A percentile compares a stretch with the other conserved stretches of the same genome.
phyloP scores from a whole-genome alignment of 2,888 invertebrate species.

The Osmoderma eremita region DNA sequence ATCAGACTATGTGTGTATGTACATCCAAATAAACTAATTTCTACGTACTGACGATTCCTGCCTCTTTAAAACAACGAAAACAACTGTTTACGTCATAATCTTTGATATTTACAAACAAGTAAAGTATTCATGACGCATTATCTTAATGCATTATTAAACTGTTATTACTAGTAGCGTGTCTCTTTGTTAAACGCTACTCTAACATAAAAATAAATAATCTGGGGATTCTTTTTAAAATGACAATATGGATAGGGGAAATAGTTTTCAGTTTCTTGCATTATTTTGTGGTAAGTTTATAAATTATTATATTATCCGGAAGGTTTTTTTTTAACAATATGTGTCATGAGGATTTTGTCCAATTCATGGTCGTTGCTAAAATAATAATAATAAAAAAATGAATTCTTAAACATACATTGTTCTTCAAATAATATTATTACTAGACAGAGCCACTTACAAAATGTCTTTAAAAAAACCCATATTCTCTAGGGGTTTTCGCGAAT shows the following conservation, averaged over 20 bases:
- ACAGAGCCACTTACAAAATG: not conserved
- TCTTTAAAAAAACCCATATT: not conserved
- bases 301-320: not conserved
- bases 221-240: not conserved
- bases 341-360: too few relatives aligned
- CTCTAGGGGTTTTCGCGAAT: slow-evolving; percentile 17
- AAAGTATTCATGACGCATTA: slow-evolving; percentile 4
- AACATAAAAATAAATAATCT: not conserved
- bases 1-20: not conserved
- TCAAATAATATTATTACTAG: not conserved
- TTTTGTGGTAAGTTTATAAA: slow-evolving; percentile 3
- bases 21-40: not conserved
- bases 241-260: not conserved
- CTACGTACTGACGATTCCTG: not conserved
- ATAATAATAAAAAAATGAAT: too few relatives aligned
- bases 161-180: not conserved
- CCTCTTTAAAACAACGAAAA: not conserved
- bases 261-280: not conserved
- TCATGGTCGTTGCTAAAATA: too few relatives aligned
- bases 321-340: too few relatives aligned
- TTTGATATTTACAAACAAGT: slow-evolving; percentile 19
- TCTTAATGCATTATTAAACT: not conserved
- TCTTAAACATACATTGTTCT: not conserved
- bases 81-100: slow-evolving; percentile 4
- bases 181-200: not conserved